These are phyloP conservation scores for Cantharis rustica DNA, from an alignment of 2,888 invertebrate species.

Conservation along the genomic window DNA sequence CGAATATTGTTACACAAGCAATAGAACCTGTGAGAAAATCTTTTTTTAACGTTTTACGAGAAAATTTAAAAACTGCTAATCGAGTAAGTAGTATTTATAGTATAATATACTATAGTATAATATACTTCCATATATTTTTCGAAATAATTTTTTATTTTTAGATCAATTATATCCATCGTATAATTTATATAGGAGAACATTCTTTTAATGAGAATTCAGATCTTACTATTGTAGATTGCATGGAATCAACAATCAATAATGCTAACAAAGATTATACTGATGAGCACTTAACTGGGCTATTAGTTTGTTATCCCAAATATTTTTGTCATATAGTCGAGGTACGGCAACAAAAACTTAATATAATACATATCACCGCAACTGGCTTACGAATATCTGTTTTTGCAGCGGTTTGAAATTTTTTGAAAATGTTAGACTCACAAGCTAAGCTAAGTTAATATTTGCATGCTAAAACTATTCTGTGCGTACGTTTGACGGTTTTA, in stretches of 20 bases:
- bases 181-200: conserved; percentile 60
- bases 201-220: conserved; percentile 45
- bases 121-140: too few relatives aligned
- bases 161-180: conserved; percentile 58
- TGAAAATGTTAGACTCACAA: too few relatives aligned
- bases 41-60: conserved; percentile 27
- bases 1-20: conserved; percentile 9
- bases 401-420: too few relatives aligned
- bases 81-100: conserved; percentile 22
- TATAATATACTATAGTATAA: too few relatives aligned
- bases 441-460: too few relatives aligned
- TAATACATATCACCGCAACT: too few relatives aligned
- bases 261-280: conserved; percentile 36
- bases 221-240: conserved; percentile 49
- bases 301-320: conserved; percentile 33
- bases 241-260: conserved; percentile 48
- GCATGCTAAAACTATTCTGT: too few relatives aligned
- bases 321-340: conserved; percentile 46
- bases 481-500: too few relatives aligned
- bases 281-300: conserved; percentile 34
- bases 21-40: conserved; percentile 28
- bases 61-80: conserved; percentile 33
- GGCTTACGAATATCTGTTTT: too few relatives aligned
- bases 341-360: neutral
- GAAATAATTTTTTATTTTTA: conserved; percentile 36